Evolutionary conservation across 2,888 invertebrate species (phyloP).

Genomic region (Steinernema scapterisci): DNA sequence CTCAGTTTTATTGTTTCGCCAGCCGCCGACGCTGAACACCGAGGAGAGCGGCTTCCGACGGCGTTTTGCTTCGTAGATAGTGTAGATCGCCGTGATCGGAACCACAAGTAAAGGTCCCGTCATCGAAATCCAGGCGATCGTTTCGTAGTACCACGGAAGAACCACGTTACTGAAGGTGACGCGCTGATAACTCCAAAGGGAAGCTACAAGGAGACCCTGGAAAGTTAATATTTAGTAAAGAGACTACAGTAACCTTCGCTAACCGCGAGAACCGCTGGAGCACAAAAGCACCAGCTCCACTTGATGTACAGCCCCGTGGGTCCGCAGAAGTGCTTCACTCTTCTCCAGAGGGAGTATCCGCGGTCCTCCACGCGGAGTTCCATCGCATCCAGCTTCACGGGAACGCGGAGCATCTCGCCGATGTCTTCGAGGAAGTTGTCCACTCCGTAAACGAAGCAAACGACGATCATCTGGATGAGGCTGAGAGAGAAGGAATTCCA

Average conservation of each 20-base stretch:
- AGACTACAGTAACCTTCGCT: background rate
- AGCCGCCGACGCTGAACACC: conserved; percentile 45
- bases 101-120: conserved; percentile 57
- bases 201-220: conserved; percentile 44
- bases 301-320: conserved; percentile 62
- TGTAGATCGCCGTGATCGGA: conserved; percentile 54
- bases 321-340: conserved; percentile 49
- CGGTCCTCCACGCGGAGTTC: conserved; percentile 22
- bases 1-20: conserved; percentile 43
- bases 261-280: conserved; percentile 57
- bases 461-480: conserved; percentile 55
- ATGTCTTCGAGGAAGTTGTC: conserved; percentile 62
- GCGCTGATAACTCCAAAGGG: conserved; percentile 49
- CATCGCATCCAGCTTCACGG: background rate
- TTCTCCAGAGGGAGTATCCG: conserved; percentile 28
- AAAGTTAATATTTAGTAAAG: background rate
- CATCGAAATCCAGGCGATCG: conserved; percentile 62
- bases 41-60: conserved; percentile 46
- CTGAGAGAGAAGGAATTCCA: conserved; percentile 64
- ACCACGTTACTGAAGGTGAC: conserved; percentile 45
- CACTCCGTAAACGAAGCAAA: conserved; percentile 63
- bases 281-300: conserved; percentile 59
- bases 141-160: conserved; percentile 55
- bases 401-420: conserved; percentile 47
- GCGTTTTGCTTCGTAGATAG: conserved; percentile 47